These are phyloP conservation scores for Hemistola chrysoprasaria DNA, from an alignment of 2,888 invertebrate genomes.

Conservation along the genomic window DNA sequence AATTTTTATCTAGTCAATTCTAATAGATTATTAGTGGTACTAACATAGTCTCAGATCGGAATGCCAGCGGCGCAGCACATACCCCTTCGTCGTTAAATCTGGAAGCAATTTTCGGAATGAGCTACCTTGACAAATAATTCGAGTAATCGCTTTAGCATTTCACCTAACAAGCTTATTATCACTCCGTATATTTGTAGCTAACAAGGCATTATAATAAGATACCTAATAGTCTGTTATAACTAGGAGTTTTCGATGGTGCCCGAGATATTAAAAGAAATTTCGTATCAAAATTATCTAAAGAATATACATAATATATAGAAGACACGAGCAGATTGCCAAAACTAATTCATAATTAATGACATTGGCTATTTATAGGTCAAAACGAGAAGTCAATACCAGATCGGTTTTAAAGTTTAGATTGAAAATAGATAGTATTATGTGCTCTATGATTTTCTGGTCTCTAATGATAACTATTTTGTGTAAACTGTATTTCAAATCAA, in stretches of 20 bases:
- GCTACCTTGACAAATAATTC: constrained; percentile 73
- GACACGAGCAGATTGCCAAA: no score
- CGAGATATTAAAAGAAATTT: no score
- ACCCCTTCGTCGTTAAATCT: constrained; percentile 74
- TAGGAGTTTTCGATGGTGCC: no score
- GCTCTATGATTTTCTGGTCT: constrained; percentile 33
- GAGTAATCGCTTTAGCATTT: constrained; percentile 64
- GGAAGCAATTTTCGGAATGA: constrained; percentile 75
- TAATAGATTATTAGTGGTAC: constrained; percentile 41
- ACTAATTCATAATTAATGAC: no score
- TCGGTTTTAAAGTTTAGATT: no score
- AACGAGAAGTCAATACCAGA: no score
- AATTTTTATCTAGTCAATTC: constrained; percentile 29
- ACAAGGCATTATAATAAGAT: no score
- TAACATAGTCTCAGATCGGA: constrained; percentile 54
- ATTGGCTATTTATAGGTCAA: background rate
- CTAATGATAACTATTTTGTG: constrained; percentile 29
- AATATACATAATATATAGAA: no score
- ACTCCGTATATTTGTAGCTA: constrained; percentile 32
- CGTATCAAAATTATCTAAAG: no score
- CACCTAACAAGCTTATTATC: constrained; percentile 51
- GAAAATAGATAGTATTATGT: constrained; percentile 3
- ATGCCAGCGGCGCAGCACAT: constrained; percentile 49
- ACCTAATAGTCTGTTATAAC: no score
- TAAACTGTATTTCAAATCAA: constrained; percentile 43